Evolutionary conservation across 2,797 vertebrate genomes (phyloP).

Genomic region (Pangasius larnaudii): DNA sequence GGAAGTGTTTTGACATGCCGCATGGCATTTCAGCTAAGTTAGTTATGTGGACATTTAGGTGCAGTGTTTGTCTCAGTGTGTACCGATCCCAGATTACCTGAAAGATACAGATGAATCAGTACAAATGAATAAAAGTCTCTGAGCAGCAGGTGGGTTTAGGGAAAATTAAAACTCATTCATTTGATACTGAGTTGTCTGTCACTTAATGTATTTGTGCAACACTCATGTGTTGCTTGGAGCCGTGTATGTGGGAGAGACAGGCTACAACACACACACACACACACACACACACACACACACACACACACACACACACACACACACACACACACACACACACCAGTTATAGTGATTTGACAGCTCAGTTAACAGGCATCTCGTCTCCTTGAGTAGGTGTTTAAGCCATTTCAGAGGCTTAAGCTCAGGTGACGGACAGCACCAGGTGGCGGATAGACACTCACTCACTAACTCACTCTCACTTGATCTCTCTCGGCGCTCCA

Average conservation of each 20-base stretch:
- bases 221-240: neutral
- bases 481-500: constrained; percentile 35
- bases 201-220: neutral
- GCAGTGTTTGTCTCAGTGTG: neutral
- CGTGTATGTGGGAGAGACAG: neutral
- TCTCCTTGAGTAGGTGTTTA: constrained; percentile 53
- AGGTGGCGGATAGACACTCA: constrained; percentile 57
- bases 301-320: neutral
- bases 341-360: constrained; percentile 9
- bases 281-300: constrained; percentile 22
- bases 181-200: neutral
- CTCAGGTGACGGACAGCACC: constrained; percentile 67
- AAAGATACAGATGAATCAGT: neutral
- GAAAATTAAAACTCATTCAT: neutral
- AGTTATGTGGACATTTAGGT: neutral
- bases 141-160: neutral
- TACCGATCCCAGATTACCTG: neutral
- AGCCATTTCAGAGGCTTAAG: constrained; percentile 46
- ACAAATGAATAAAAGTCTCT: neutral
- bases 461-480: constrained; percentile 29
- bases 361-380: constrained; percentile 33
- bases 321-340: neutral
- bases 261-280: neutral
- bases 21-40: neutral
- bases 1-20: neutral